Evolutionary conservation across 2,888 invertebrate species (phyloP), one percentile per base, ranked within the genome.

Genomic region (Drosophila cyrtoloma): DNA sequence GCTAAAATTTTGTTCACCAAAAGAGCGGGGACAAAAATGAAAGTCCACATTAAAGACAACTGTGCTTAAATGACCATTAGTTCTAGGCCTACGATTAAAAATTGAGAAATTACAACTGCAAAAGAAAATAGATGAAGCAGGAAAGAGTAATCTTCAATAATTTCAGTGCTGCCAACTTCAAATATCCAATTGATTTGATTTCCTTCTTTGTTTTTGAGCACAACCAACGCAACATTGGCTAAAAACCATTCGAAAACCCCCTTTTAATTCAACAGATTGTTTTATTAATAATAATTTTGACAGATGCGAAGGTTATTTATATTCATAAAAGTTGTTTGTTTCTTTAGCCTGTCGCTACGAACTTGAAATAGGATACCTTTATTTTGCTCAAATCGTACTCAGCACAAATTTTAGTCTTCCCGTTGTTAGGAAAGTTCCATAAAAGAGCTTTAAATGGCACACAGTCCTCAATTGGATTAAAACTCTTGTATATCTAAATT

Each of bases 331-430:
- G 10, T 55, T 35, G 14, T 47, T 50, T 2, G 42, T 44, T 56
- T 56, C 14, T 56, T 28, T 37, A 55, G 16, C 22, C 26, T 28
- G 19, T 22, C 26, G 32, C 16, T 16, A 32, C 42, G 14, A 26
- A 22, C 26, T 53, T 16, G 14, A 28, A 26, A 26, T 44, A 35
- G 2, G 4, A 42, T 50, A 28, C 19, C 55, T 60, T 22, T 26
- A 44, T 62, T 62, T 62, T 55, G 77, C 79, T 79, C 79, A 77
- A 72, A 44, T 50, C 26, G 16, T 44, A n/a, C 16, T 55, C 68
- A 35, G 33, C 66, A 80, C 55, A 80, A 65, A 55, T 44, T 72
- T 28, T 37, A 32, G 79, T 79, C 79, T 79, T 79, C 79, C 81
- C 63, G 37, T 22, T 53, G 10, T 22, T 19, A 44, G 63, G n/a